Evolutionary conservation across 2,797 vertebrate genomes (phyloP).

Genomic region (Coendou prehensilis): DNA sequence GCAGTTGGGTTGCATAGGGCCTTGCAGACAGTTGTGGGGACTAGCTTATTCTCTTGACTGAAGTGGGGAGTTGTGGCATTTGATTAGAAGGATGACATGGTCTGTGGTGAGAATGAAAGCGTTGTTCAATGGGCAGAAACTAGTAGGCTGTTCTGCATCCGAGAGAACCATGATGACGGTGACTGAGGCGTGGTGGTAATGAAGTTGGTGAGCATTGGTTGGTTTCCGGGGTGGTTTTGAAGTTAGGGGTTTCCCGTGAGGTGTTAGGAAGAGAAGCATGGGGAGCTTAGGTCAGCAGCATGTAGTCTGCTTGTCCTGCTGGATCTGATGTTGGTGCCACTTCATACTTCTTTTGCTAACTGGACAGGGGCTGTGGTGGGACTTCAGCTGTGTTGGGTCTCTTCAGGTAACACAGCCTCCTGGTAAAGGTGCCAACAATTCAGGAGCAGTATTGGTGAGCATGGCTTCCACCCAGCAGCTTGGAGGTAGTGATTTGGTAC

Average conservation of each 20-base stretch:
- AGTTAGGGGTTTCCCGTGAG: not conserved
- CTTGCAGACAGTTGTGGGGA: not conserved
- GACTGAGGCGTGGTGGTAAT: not conserved
- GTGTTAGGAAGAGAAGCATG: not conserved
- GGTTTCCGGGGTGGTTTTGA: not conserved
- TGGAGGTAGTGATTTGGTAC: not conserved
- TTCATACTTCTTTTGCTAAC: not conserved
- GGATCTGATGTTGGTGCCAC: not conserved
- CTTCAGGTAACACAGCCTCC: not conserved
- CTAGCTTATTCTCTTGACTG: not conserved
- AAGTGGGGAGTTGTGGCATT: not conserved
- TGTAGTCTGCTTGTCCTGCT: not conserved
- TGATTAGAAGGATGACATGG: not conserved
- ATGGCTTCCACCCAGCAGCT: not conserved
- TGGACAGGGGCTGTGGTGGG: not conserved
- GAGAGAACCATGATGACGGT: not conserved
- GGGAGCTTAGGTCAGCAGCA: not conserved
- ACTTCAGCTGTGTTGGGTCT: not conserved
- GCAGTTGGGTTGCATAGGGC: not conserved
- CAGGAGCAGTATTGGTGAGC: no score
- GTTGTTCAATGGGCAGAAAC: not conserved
- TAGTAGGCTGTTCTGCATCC: not conserved
- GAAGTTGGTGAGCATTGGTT: not conserved
- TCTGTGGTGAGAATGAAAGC: not conserved
- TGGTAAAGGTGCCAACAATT: not conserved